phyloP scores from a whole-genome alignment of 1,140 invertebrate genomes.

The Drosophila sproati region DNA sequence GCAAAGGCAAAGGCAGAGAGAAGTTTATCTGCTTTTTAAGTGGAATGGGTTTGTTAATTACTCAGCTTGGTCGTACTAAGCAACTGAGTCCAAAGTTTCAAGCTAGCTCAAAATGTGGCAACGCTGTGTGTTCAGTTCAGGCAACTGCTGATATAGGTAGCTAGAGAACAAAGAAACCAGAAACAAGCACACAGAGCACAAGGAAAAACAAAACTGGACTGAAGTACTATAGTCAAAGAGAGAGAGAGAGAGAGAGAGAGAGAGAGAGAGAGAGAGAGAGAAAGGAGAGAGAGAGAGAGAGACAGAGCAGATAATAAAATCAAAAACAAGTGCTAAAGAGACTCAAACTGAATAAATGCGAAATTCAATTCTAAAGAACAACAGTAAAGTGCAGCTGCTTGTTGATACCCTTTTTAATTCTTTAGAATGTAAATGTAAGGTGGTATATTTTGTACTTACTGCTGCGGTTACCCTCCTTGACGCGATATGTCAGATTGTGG shows the following conservation, averaged over 20 bases:
- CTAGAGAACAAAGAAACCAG: slow-evolving; percentile 73
- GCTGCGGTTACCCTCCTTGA: slow-evolving; percentile 91
- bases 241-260: slow-evolving; percentile 18
- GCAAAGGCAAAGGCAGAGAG: slow-evolving; percentile 3
- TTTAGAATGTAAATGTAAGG: not conserved
- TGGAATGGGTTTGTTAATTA: slow-evolving; percentile 23
- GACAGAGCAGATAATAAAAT: slow-evolving; percentile 14
- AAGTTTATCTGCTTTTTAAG: slow-evolving; percentile 20
- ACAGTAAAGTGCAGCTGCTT: slow-evolving; percentile 5
- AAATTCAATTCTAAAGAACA: slow-evolving; percentile 10
- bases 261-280: slow-evolving; percentile 8
- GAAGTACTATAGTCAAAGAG: slow-evolving; percentile 1
- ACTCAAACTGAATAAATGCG: slow-evolving; percentile 11
- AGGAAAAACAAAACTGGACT: slow-evolving; percentile 63
- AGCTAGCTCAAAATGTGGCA: slow-evolving; percentile 42
- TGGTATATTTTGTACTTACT: slow-evolving; percentile 87
- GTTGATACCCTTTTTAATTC: not conserved
- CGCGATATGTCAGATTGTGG: slow-evolving; percentile 92
- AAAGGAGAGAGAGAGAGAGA: slow-evolving; percentile 24
- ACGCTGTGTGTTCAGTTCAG: slow-evolving; percentile 14
- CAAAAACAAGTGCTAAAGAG: slow-evolving; percentile 14
- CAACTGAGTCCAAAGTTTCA: slow-evolving; percentile 48
- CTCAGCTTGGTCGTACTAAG: slow-evolving; percentile 9
- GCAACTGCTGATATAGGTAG: slow-evolving; percentile 39
- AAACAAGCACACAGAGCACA: slow-evolving; percentile 53